These are phyloP conservation scores for Nomada flava DNA, from an alignment of 2,888 invertebrate species.

Conservation along the genomic window DNA sequence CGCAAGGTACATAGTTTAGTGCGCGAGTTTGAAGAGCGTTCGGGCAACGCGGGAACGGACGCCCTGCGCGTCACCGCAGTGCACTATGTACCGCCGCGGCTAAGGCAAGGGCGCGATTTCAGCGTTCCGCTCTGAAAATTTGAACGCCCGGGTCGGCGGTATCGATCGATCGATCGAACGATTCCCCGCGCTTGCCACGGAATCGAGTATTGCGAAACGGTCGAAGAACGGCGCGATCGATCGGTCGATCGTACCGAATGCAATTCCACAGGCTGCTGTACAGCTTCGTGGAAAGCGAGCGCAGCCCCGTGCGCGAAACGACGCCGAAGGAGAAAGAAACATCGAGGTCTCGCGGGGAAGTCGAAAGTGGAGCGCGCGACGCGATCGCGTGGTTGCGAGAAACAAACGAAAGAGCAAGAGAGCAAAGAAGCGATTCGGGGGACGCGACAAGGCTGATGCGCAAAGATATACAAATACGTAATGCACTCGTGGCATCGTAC, in stretches of 20 bases:
- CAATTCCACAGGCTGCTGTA: too few relatives aligned
- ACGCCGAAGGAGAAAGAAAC: too few relatives aligned
- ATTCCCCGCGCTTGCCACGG: neutral
- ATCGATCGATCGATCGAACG: conserved; percentile 20
- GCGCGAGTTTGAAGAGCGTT: conserved; percentile 21
- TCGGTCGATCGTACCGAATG: too few relatives aligned
- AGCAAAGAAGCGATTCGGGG: conserved; percentile 22
- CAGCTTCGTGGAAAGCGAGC: too few relatives aligned
- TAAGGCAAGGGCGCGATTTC: conserved; percentile 54
- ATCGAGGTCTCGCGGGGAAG: too few relatives aligned
- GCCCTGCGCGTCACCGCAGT: conserved; percentile 14
- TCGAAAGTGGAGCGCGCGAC: conserved; percentile 35
- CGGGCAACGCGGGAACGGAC: conserved; percentile 5
- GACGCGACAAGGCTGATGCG: conserved; percentile 68
- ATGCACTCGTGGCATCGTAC: conserved; percentile 74
- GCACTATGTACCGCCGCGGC: conserved; percentile 36
- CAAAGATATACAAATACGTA: conserved; percentile 82
- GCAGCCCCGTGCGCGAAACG: too few relatives aligned
- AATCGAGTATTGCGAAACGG: neutral
- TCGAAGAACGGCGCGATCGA: neutral
- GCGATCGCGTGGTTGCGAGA: conserved; percentile 42
- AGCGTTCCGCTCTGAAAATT: conserved; percentile 55
- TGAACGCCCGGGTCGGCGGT: conserved; percentile 16
- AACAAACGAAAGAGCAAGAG: conserved; percentile 25
- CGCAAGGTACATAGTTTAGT: neutral